phyloP scores from a whole-genome alignment of 2,113 vertebrate species.

The Elephas maximus region DNA sequence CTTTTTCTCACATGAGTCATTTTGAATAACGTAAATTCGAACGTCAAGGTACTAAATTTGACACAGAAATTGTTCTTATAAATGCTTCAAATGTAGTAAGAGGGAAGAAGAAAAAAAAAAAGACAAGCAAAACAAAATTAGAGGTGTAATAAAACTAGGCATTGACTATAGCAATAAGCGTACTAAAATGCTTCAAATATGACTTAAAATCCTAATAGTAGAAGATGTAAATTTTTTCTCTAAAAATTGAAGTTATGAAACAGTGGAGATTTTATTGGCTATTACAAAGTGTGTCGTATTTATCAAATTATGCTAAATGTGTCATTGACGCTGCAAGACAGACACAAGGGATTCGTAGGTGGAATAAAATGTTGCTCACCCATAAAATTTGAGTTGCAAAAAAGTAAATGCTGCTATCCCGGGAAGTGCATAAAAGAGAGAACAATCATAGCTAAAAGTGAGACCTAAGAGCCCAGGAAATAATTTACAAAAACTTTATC shows the following conservation, averaged over 20 bases:
- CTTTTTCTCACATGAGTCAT: slow-evolving; percentile 67
- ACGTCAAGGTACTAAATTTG: slow-evolving; percentile 49
- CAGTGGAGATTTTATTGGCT: slow-evolving; percentile 69
- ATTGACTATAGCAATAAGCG: background rate
- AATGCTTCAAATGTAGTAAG: slow-evolving; percentile 76
- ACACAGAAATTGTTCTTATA: slow-evolving; percentile 52
- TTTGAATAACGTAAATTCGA: slow-evolving; percentile 51
- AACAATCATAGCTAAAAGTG: slow-evolving; percentile 64
- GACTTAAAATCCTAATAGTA: slow-evolving; percentile 68
- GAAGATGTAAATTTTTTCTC: slow-evolving; percentile 75
- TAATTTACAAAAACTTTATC: slow-evolving; percentile 30
- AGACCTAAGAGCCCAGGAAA: background rate
- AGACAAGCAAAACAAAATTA: slow-evolving; percentile 76
- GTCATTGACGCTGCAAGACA: slow-evolving; percentile 69
- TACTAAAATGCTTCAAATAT: slow-evolving; percentile 73
- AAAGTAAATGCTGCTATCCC: slow-evolving; percentile 57
- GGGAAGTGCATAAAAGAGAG: slow-evolving; percentile 72
- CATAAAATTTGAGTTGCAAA: slow-evolving; percentile 70
- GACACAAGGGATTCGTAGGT: slow-evolving; percentile 64
- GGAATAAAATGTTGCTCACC: slow-evolving; percentile 75
- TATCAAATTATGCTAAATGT: slow-evolving; percentile 62
- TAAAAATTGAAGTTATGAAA: slow-evolving; percentile 77
- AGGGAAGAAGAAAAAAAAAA: background rate
- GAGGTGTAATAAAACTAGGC: slow-evolving; percentile 17
- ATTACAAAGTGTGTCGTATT: slow-evolving; percentile 50